phyloP scores from a whole-genome alignment of 2,113 vertebrate species.

The Pampusana beccarii region DNA sequence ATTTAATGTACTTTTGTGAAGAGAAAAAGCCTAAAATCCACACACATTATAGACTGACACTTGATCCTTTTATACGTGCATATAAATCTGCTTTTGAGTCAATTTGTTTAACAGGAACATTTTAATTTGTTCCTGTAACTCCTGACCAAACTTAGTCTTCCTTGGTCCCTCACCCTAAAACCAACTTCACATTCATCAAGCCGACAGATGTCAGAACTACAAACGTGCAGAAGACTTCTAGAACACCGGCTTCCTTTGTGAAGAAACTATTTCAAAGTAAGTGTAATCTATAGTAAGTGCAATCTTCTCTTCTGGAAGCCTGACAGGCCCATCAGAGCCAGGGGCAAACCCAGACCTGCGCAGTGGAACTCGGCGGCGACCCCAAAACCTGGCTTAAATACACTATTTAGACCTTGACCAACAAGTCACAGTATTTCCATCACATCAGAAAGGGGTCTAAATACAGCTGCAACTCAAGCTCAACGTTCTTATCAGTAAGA shows the following conservation, averaged over 20 bases:
- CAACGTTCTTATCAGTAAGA: conserved; percentile 1
- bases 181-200: neutral
- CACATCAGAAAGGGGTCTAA: neutral
- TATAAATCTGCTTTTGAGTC: neutral
- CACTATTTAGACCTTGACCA: neutral
- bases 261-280: conserved; percentile 36
- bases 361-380: neutral
- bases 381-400: neutral
- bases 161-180: conserved; percentile 33
- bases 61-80: neutral
- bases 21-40: neutral
- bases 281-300: neutral
- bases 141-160: neutral
- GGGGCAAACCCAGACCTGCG: neutral
- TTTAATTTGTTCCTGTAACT: neutral
- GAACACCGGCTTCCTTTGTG: neutral
- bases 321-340: neutral
- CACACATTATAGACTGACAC: neutral
- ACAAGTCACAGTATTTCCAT: neutral
- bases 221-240: neutral
- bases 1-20: neutral
- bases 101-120: neutral
- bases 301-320: neutral
- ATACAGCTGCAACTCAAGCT: neutral
- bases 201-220: neutral